Conservation (phyloP, 2,113 vertebrate genomes). For the Corvus hawaiiensis region DNA sequence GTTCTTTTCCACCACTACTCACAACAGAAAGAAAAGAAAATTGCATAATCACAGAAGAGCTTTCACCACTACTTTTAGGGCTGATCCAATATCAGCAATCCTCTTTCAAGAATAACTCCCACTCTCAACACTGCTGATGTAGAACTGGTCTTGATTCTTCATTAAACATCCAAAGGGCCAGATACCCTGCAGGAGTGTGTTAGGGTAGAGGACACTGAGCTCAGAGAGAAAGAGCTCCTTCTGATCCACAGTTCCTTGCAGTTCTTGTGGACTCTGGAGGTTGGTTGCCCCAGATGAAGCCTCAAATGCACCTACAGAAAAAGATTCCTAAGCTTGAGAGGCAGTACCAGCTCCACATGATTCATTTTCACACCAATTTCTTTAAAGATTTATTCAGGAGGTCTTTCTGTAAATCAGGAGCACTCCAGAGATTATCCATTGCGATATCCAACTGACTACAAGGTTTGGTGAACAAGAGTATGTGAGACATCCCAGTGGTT, state of each 20-base stretch:
- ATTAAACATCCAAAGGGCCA: neutral
- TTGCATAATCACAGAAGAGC: neutral
- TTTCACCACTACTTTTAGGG: neutral
- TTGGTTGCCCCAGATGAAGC: neutral
- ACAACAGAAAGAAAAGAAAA: slow-evolving; percentile 20
- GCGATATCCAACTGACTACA: neutral
- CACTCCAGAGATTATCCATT: neutral
- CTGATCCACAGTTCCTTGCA: neutral
- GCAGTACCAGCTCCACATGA: neutral
- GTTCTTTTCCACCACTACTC: slow-evolving; percentile 10
- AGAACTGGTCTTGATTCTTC: neutral
- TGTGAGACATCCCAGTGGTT: neutral
- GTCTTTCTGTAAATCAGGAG: neutral
- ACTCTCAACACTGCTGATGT: neutral
- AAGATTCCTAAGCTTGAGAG: neutral
- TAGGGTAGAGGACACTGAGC: neutral
- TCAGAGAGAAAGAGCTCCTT: neutral
- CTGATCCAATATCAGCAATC: slow-evolving; percentile 38
- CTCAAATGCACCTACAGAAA: neutral
- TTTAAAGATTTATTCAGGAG: neutral
- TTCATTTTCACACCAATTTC: neutral
- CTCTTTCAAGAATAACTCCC: slow-evolving; percentile 49
- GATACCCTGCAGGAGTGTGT: neutral
- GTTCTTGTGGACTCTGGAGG: neutral
- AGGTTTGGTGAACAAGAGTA: neutral